phyloP scores from a whole-genome alignment of 1,140 invertebrate species.

The Drosophila chauvacae region DNA sequence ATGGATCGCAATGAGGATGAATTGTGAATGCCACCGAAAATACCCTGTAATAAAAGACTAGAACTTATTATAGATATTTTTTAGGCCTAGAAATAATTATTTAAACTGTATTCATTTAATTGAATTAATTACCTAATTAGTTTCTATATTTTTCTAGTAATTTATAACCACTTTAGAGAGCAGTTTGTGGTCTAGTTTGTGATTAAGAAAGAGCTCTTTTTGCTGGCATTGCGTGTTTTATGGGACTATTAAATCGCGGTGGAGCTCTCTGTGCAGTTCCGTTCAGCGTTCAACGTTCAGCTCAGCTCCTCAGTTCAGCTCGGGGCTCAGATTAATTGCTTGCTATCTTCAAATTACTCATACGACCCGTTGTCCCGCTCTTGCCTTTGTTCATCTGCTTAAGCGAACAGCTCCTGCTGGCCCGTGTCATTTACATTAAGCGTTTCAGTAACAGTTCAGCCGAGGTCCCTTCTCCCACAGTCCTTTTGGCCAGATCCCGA shows the following conservation, averaged over 20 bases:
- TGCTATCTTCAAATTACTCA: constrained; percentile 76
- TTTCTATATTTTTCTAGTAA: background rate
- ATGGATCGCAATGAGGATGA: background rate
- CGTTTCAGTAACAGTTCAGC: constrained; percentile 44
- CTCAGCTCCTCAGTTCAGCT: constrained; percentile 14
- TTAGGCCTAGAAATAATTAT: background rate
- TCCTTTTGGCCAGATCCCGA: constrained; percentile 18
- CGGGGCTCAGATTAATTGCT: constrained; percentile 67
- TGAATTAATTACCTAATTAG: background rate
- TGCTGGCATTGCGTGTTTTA: constrained; percentile 64
- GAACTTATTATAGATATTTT: background rate
- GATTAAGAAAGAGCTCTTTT: constrained; percentile 1
- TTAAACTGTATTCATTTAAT: background rate
- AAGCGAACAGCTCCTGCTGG: constrained; percentile 33
- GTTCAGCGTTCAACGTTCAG: background rate
- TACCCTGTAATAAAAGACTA: background rate
- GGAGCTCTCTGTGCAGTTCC: constrained; percentile 14
- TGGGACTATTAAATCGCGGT: constrained; percentile 69
- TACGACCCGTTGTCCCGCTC: constrained; percentile 58
- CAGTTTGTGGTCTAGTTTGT: background rate
- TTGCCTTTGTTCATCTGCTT: constrained; percentile 26
- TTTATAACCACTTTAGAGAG: background rate
- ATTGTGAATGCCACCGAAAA: background rate
- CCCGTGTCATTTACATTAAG: constrained; percentile 58
- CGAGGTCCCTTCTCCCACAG: constrained; percentile 1